Percentiles rank a stretch among this genome's conserved stretches.
Evolutionary conservation across 2,888 invertebrate species (phyloP).

Genomic region (Ennomos quercinarius): DNA sequence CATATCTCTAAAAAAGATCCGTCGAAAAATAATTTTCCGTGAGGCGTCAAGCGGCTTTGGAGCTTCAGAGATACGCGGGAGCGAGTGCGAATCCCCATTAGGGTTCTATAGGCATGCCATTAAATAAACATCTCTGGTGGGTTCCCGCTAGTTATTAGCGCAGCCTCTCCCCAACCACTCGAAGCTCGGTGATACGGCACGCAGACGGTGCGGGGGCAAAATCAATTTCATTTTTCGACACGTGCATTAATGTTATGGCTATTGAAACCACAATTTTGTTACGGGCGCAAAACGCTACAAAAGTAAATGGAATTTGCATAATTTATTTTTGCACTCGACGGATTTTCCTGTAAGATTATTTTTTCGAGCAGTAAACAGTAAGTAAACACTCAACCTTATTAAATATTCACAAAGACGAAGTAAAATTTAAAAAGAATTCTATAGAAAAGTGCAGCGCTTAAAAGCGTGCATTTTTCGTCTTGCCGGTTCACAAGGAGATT

Average conservation of each 20-base stretch:
- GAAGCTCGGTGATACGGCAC: slow-evolving; percentile 81
- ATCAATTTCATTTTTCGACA: slow-evolving; percentile 85
- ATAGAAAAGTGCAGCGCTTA: slow-evolving; percentile 37
- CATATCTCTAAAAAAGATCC: slow-evolving; percentile 5
- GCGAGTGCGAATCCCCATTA: slow-evolving; percentile 70
- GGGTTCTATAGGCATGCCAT: slow-evolving; percentile 80
- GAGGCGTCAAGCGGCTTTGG: slow-evolving; percentile 41
- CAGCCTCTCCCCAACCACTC: slow-evolving; percentile 76
- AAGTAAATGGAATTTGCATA: slow-evolving; percentile 39
- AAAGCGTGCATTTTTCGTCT: slow-evolving; percentile 52
- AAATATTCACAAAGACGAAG: slow-evolving; percentile 22
- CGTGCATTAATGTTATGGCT: slow-evolving; percentile 77
- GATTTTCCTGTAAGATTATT: slow-evolving; percentile 29
- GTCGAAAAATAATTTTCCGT: slow-evolving; percentile 55
- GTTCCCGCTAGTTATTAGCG: slow-evolving; percentile 82
- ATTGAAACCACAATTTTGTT: slow-evolving; percentile 62
- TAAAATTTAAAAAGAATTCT: slow-evolving; percentile 31
- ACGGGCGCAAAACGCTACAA: slow-evolving; percentile 28
- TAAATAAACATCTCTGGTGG: slow-evolving; percentile 83
- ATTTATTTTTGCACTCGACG: slow-evolving; percentile 34
- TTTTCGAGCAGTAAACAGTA: slow-evolving; percentile 16
- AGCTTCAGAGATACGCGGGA: slow-evolving; percentile 42
- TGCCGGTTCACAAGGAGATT: slow-evolving; percentile 59
- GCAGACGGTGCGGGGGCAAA: slow-evolving; percentile 76
- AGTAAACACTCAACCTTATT: slow-evolving; percentile 32